A percentile compares a stretch with the other conserved stretches of the same genome.
These are phyloP conservation scores for Lophius americanus DNA, from an alignment of 2,797 vertebrate species.

Conservation along the genomic window DNA sequence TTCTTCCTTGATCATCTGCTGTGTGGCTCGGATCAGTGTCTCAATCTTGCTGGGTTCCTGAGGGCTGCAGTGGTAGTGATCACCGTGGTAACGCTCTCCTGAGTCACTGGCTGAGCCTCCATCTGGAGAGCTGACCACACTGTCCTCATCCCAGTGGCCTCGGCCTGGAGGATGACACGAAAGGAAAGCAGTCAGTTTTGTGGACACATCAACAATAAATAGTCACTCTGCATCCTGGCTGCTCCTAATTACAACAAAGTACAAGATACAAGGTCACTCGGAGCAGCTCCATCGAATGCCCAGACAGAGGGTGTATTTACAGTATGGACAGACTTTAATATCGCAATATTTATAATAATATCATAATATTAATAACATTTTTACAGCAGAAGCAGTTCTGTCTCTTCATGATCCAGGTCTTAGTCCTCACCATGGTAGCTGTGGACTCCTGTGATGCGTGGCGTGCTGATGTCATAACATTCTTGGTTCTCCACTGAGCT, in stretches of 20 bases:
- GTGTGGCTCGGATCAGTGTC: conserved; percentile 93
- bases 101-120: conserved; percentile 95
- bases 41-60: conserved; percentile 96
- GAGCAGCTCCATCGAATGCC: neutral
- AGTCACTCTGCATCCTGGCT: neutral
- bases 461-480: conserved; percentile 84
- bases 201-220: neutral
- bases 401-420: neutral
- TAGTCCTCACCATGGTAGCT: conserved; percentile 88
- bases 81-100: conserved; percentile 87
- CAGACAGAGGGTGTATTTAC: neutral
- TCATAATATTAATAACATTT: too few relatives aligned
- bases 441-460: conserved; percentile 89
- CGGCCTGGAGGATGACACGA: conserved; percentile 78
- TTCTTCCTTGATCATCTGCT: conserved; percentile 99
- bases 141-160: conserved; percentile 96
- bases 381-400: neutral
- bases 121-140: conserved; percentile 94
- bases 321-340: neutral
- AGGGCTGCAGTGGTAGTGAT: conserved; percentile 88
- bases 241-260: neutral
- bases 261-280: too few relatives aligned
- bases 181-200: conserved; percentile 10
- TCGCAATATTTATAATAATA: too few relatives aligned
- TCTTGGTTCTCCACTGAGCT: conserved; percentile 88